These are phyloP conservation scores for Istiophorus platypterus DNA, from an alignment of 2,113 vertebrate genomes.

Conservation along the genomic window DNA sequence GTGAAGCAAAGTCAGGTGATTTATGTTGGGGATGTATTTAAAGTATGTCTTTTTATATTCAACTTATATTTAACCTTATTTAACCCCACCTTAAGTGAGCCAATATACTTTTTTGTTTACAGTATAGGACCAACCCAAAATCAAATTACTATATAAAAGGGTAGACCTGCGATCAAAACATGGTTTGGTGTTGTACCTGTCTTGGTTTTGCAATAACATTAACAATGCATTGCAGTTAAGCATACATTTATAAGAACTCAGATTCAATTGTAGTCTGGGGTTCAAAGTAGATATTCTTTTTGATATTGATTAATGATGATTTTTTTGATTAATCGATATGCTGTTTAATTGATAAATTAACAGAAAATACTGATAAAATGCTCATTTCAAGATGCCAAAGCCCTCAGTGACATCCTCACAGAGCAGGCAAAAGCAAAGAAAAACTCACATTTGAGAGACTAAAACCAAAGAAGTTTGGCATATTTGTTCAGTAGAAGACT, in stretches of 20 bases:
- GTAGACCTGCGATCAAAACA: no score
- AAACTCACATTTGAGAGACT: background rate
- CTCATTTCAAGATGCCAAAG: background rate
- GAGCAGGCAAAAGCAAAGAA: background rate
- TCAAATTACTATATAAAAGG: background rate
- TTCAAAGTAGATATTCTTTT: background rate
- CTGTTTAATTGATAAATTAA: no score
- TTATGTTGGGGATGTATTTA: background rate
- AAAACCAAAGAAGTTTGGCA: background rate
- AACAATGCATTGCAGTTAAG: background rate
- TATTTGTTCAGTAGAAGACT: background rate
- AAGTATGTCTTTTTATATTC: background rate
- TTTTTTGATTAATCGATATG: no score
- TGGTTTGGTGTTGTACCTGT: no score
- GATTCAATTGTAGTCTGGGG: background rate
- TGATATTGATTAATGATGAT: background rate
- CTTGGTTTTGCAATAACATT: no score
- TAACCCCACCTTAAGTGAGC: background rate
- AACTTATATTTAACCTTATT: background rate
- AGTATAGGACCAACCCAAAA: background rate
- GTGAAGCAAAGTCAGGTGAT: background rate
- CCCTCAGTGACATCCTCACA: background rate
- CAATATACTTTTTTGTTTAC: no score
- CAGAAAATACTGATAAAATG: background rate
- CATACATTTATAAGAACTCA: background rate